These are phyloP conservation scores for Heliornis fulica DNA, from an alignment of 2,113 vertebrate species.

Conservation along the genomic window DNA sequence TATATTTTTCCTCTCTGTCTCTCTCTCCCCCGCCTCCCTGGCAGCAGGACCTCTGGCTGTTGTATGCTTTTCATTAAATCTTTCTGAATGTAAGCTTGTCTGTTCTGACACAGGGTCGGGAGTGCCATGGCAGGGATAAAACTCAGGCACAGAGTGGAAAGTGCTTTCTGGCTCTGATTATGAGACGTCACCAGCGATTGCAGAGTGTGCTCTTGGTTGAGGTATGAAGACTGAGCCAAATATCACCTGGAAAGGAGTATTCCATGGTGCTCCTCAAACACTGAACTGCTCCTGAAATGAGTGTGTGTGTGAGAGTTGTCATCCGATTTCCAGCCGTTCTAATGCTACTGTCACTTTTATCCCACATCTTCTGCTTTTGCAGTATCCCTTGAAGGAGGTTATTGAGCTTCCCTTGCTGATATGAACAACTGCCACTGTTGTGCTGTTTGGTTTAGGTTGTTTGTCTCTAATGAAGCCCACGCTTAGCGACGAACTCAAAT, in stretches of 20 bases:
- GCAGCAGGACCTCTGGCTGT: conserved; percentile 13
- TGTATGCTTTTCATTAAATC: conserved; percentile 56
- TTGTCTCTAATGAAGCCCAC: neutral
- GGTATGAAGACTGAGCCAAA: neutral
- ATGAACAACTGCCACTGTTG: neutral
- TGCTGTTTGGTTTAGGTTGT: neutral
- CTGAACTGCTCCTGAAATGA: neutral
- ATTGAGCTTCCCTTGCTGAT: neutral
- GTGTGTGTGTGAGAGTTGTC: neutral
- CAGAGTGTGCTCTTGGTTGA: neutral
- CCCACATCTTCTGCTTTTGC: neutral
- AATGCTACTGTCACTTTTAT: neutral
- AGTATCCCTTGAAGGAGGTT: neutral
- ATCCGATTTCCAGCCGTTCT: neutral
- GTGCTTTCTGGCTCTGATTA: conserved; percentile 33
- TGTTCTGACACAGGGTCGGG: conserved; percentile 41
- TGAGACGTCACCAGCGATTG: neutral
- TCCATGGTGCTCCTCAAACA: neutral
- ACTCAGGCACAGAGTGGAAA: neutral
- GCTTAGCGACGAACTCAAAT: neutral
- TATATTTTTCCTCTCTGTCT: neutral
- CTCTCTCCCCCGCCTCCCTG: neutral
- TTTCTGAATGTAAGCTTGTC: conserved; percentile 25
- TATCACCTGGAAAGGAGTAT: neutral
- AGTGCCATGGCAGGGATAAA: neutral